These are phyloP conservation scores for Tachina fera DNA, from an alignment of 2,888 invertebrate species.

Conservation along the genomic window DNA sequence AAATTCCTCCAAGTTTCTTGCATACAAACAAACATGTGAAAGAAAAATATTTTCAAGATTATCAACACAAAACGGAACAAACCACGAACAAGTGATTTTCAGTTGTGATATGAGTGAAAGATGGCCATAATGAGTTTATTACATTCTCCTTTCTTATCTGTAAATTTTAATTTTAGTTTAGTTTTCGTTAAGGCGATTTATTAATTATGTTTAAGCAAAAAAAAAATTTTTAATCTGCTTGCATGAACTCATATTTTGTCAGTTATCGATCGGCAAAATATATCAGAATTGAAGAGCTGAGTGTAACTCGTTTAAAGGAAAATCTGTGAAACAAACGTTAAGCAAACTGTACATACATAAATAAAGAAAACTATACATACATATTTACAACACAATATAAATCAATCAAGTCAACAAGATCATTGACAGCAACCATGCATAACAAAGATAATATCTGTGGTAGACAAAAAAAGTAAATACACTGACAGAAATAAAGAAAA, in stretches of 20 bases:
- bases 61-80: slow-evolving; percentile 19
- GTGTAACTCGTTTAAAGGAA: slow-evolving; percentile 20
- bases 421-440: slow-evolving; percentile 80
- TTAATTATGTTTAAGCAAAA: slow-evolving; percentile 70
- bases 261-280: slow-evolving; percentile 45
- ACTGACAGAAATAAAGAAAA: slow-evolving; percentile 7
- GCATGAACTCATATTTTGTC: slow-evolving; percentile 56
- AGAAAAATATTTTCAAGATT: neutral
- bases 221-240: neutral
- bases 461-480: slow-evolving; percentile 30
- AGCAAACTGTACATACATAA: neutral
- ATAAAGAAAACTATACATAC: slow-evolving; percentile 45
- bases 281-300: slow-evolving; percentile 11
- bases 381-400: slow-evolving; percentile 79
- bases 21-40: slow-evolving; percentile 29
- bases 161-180: slow-evolving; percentile 52
- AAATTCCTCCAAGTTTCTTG: slow-evolving; percentile 27
- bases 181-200: slow-evolving; percentile 76
- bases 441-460: slow-evolving; percentile 63
- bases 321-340: slow-evolving; percentile 4
- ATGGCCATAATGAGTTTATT: slow-evolving; percentile 68
- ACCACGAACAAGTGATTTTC: slow-evolving; percentile 46
- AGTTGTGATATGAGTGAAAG: slow-evolving; percentile 62
- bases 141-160: slow-evolving; percentile 49
- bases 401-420: slow-evolving; percentile 81